Evolutionary conservation across 2,113 vertebrate species (phyloP), one percentile per base, ranked within the genome.

Genomic region (Epinephelus moara): DNA sequence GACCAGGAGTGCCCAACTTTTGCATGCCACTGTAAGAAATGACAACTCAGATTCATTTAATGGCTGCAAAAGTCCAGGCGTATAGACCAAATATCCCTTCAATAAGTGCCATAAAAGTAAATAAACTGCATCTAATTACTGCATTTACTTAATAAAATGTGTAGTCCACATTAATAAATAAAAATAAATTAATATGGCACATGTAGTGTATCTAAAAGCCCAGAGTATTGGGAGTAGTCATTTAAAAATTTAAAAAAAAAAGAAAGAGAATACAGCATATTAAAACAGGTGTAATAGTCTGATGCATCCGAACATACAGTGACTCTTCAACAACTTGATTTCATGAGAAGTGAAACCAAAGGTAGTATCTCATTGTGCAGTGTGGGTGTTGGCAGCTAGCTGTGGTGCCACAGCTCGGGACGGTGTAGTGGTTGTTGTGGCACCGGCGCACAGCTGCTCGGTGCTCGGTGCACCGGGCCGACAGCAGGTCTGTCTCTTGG

Each of bases 391-490:
- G 21, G 4, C 53, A 15, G 30, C 47, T 66, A 25, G 33, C 37
- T 27, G 21, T 14, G 75, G 30, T 61, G 56, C 53, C 76, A 67
- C 52, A 56, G 49, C 18, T 71, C 62, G 40, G 27, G 17, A 40
- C 11, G 66, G 52, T 40, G 75, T 42, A 10, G 9, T 45, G 42
- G 21, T 2, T 5, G n/a, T 4, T 23, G 21, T 1, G 3, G 30
- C 6, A 3, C 57, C 33, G 64, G 74, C 21, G 30, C 69, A 10
- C 17, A 57, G 59, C 37, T 33, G 6, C 63, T 12, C 33, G 56
- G 30, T 42, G 18, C 21, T 9, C 62, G n/a, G 55, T 50, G 15
- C 33, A 23, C 37, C 23, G 60, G 52, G 37, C 3, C n/a, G 19
- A 21, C 27, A n/a, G 30, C 9, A 52, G 37, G 9, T 55, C 27